These are phyloP conservation scores for Lithophane socia DNA, from an alignment of 2,888 invertebrate genomes.

Conservation along the genomic window DNA sequence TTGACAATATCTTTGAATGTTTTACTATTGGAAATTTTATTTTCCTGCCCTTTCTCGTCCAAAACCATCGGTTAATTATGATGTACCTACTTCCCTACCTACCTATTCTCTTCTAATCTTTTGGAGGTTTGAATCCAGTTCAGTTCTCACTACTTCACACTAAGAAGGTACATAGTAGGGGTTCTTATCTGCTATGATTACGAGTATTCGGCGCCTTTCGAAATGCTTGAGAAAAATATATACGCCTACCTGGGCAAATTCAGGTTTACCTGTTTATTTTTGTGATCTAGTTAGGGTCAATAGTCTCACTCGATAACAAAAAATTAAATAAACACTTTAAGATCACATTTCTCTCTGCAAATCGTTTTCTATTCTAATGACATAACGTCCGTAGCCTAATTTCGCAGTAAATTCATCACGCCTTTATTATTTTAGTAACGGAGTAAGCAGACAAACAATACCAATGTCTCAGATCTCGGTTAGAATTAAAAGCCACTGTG, in stretches of 20 bases:
- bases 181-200: conserved; percentile 20
- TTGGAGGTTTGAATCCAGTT: background rate
- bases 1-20: background rate
- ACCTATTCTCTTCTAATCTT: background rate
- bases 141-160: background rate
- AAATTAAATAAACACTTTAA: background rate
- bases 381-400: conserved; percentile 18
- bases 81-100: background rate
- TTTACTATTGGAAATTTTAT: too few relatives aligned
- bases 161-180: conserved; percentile 12
- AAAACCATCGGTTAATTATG: background rate
- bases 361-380: conserved; percentile 9
- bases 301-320: background rate
- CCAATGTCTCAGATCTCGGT: background rate
- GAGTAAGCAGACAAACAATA: background rate
- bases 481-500: background rate
- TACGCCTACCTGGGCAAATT: background rate
- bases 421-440: background rate
- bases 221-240: conserved; percentile 4
- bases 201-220: background rate
- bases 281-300: background rate
- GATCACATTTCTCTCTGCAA: background rate
- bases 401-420: conserved; percentile 3
- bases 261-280: background rate
- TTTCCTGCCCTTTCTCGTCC: background rate